Evolutionary conservation across 2,113 vertebrate species (phyloP), one percentile per base, ranked within the genome.

Genomic region (Blennius ocellaris): DNA sequence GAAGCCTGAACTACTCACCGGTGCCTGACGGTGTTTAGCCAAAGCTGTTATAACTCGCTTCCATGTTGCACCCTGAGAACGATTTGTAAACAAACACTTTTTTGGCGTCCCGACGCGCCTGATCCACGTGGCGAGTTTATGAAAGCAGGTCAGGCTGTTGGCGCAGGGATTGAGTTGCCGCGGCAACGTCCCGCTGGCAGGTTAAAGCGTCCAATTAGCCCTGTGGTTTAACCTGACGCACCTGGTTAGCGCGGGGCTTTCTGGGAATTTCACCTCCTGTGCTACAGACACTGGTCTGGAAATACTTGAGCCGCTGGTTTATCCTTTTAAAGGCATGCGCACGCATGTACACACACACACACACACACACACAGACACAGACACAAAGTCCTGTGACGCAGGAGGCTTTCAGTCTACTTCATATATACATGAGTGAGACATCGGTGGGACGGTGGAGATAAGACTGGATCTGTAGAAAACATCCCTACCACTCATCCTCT

Each of bases 301-400:
- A 74, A 71, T 50, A 81, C 64, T 68, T 58, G 39, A 78, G 69
- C 63, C 12, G 14, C 11, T 21, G 39, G 45, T 49, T 80, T 85
- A 69, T 81, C 85, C 83, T 83, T 82, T 84, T 86, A 86, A 76
- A 88, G 82, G 63, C 76, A 83, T 63, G 21, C 21, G n/a, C n/a
- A n/a, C n/a, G n/a, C n/a, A n/a, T n/a, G 53, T 11, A 17, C 16
- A n/a, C n/a, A n/a, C n/a, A n/a, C n/a, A n/a, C n/a, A n/a, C n/a
- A n/a, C n/a, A n/a, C n/a, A 47, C 59, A 75, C n/a, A 62, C 38
- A 54, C 6, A 56, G 9, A 37, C n/a, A 57, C 30, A 67, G 38
- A 54, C 11, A 21, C 43, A 61, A 30, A 44, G 45, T 61, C 49
- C 14, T 45, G 76, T 84, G 72, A 84, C 70, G 59, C 57, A 66